These are phyloP conservation scores for Aphaenogaster rudis DNA, from an alignment of 1,140 invertebrate genomes.

Conservation along the genomic window DNA sequence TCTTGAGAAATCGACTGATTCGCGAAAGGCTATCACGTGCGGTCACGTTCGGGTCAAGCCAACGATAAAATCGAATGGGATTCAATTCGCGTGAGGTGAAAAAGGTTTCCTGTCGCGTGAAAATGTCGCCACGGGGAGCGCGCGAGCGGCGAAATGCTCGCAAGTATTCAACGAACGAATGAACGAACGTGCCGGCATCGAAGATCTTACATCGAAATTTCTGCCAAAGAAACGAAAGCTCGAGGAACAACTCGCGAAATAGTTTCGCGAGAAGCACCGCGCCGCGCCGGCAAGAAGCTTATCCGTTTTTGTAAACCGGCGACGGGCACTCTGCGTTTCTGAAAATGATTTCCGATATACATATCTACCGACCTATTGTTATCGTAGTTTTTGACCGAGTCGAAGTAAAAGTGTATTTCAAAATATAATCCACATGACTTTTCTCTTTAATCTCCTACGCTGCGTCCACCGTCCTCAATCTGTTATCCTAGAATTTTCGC, in stretches of 20 bases:
- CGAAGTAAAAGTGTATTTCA: slow-evolving; percentile 86
- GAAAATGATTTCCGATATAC: slow-evolving; percentile 84
- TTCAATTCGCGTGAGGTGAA: slow-evolving; percentile 37
- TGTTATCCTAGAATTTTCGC: not conserved
- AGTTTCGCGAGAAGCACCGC: slow-evolving; percentile 34
- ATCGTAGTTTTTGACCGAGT: slow-evolving; percentile 87
- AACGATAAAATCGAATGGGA: slow-evolving; percentile 56
- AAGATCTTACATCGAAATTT: slow-evolving; percentile 73
- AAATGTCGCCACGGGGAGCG: slow-evolving; percentile 25
- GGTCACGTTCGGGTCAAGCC: slow-evolving; percentile 45
- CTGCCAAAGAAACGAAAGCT: slow-evolving; percentile 59
- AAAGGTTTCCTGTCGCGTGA: slow-evolving; percentile 37
- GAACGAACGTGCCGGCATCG: slow-evolving; percentile 59
- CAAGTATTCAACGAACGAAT: slow-evolving; percentile 59
- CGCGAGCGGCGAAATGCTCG: slow-evolving; percentile 41
- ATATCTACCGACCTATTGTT: slow-evolving; percentile 87
- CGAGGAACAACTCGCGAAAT: slow-evolving; percentile 40
- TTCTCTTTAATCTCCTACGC: slow-evolving; percentile 30
- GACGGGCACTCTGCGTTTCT: slow-evolving; percentile 62
- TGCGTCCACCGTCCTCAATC: not conserved
- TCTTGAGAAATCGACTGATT: slow-evolving; percentile 15
- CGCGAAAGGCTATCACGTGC: slow-evolving; percentile 13
- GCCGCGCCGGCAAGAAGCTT: slow-evolving; percentile 60
- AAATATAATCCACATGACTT: slow-evolving; percentile 75
- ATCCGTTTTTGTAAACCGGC: slow-evolving; percentile 64